A percentile compares a stretch with the other conserved stretches of the same genome.
phyloP scores from a whole-genome alignment of 2,113 vertebrate genomes.

The Strix aluco region DNA sequence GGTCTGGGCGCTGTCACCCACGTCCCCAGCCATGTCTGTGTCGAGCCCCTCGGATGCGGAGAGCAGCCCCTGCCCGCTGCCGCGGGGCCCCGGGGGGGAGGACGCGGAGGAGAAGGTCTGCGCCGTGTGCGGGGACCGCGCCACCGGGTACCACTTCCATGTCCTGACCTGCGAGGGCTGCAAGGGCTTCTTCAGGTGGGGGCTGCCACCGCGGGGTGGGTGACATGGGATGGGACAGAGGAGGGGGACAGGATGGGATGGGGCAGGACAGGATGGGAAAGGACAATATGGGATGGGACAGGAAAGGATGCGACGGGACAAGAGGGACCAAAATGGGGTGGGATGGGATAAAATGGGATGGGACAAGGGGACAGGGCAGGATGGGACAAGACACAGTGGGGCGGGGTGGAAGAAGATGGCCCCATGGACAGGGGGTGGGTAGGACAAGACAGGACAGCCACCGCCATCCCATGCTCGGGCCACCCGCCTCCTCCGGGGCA shows the following conservation, averaged over 20 bases:
- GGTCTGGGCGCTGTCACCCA: fast-evolving
- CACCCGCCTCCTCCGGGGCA: background rate
- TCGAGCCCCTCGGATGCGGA: background rate
- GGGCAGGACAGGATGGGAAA: background rate
- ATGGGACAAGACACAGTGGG: background rate
- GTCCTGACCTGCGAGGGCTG: slow-evolving; percentile 90
- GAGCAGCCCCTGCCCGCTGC: background rate
- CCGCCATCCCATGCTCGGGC: background rate
- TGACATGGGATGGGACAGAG: background rate
- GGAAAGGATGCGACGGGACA: background rate
- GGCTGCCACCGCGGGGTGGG: background rate
- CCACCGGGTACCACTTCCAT: slow-evolving; percentile 73
- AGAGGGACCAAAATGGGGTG: too few species aligned
- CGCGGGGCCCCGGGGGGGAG: background rate
- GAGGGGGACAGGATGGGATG: too few species aligned
- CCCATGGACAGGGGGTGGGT: too few species aligned
- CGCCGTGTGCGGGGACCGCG: slow-evolving; percentile 67
- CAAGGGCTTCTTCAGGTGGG: slow-evolving; percentile 91
- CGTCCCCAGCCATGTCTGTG: background rate
- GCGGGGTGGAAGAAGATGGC: too few species aligned
- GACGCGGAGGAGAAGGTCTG: slow-evolving; percentile 32
- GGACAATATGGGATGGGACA: background rate
- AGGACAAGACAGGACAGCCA: fast-evolving
- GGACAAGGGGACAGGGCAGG: too few species aligned
- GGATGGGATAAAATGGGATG: too few species aligned